Percentiles rank a stretch among this genome's conserved stretches.
Evolutionary conservation across 2,888 invertebrate genomes (phyloP).

Genomic region (Lasioglossum malachurum): DNA sequence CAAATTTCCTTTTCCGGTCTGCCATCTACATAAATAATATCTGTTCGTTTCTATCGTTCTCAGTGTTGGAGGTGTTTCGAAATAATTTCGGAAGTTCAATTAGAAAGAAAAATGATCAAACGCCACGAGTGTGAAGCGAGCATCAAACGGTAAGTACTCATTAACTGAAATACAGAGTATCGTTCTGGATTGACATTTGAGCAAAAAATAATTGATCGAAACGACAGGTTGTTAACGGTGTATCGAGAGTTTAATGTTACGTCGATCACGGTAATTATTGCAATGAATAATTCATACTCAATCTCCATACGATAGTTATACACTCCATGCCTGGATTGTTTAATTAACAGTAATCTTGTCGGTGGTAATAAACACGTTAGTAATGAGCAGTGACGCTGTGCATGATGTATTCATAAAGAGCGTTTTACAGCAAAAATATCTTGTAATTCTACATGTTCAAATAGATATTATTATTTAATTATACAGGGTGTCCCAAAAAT

Average conservation of each 20-base stretch:
- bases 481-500: too few species aligned
- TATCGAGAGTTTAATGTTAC: not conserved
- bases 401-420: not conserved
- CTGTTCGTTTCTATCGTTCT: too few species aligned
- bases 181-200: not conserved
- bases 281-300: slow-evolving; percentile 38
- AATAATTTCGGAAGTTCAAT: not conserved
- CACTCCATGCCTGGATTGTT: slow-evolving; percentile 3
- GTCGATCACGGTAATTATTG: slow-evolving; percentile 11
- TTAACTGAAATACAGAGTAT: not conserved
- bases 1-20: too few species aligned
- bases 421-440: not conserved
- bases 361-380: slow-evolving; percentile 9
- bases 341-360: slow-evolving; percentile 2
- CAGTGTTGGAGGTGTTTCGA: not conserved
- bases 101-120: not conserved
- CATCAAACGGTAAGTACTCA: not conserved
- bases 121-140: not conserved
- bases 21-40: too few species aligned
- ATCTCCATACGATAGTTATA: not conserved
- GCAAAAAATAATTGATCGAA: slow-evolving; percentile 1
- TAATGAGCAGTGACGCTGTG: not conserved
- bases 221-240: not conserved
- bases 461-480: too few species aligned
- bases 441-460: too few species aligned